These are phyloP conservation scores for Phoxinus phoxinus DNA, from an alignment of 2,113 vertebrate species.

Conservation along the genomic window DNA sequence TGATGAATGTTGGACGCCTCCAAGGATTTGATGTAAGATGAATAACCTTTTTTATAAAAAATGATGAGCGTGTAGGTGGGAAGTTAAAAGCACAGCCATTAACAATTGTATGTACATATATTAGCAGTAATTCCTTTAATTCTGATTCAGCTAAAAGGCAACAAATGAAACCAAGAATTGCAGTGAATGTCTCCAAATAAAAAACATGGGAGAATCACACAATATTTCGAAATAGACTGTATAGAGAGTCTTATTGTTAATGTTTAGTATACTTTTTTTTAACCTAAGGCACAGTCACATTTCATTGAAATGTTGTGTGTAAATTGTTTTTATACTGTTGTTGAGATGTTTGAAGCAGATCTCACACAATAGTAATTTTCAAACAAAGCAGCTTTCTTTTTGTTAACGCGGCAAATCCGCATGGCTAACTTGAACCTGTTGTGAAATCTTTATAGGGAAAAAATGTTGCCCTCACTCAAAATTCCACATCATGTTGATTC, in stretches of 20 bases:
- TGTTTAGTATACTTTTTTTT: background rate
- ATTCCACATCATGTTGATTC: no score
- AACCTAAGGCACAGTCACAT: no score
- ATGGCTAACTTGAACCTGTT: no score
- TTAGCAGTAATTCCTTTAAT: background rate
- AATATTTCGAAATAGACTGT: background rate
- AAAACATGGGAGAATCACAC: background rate
- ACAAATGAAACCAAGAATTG: background rate
- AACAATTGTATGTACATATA: background rate
- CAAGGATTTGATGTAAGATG: constrained; percentile 95
- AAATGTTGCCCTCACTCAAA: no score
- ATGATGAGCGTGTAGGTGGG: background rate
- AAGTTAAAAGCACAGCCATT: background rate
- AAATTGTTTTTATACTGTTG: no score
- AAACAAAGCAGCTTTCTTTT: no score
- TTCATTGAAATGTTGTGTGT: no score
- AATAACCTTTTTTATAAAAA: background rate
- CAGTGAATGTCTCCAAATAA: background rate
- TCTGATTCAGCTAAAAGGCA: background rate
- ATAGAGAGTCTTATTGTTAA: background rate
- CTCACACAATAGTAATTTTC: no score
- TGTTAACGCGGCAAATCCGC: no score
- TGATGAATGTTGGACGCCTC: constrained; percentile 97
- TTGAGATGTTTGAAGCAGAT: no score
- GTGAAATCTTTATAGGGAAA: no score